Evolutionary conservation across 1,140 invertebrate species (phyloP), one percentile per base, ranked within the genome.

Genomic region (Tetragonula clypearis): DNA sequence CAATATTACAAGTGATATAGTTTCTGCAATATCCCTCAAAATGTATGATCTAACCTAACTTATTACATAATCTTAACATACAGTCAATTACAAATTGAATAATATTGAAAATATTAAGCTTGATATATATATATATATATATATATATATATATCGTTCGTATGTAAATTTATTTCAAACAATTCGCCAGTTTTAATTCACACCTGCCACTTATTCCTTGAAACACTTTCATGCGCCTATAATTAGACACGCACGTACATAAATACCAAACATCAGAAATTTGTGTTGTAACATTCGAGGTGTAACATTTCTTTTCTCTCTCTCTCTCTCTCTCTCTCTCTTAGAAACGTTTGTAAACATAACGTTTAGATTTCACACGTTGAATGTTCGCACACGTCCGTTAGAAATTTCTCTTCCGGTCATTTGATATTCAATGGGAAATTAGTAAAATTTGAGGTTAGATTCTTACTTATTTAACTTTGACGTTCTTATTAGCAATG

Each of bases 331-430:
- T n/a, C n/a, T n/a, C n/a, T 49, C 30, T 53, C 17, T 49, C 53
- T 53, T 23, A 26, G 53, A 76, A 76, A 82, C 73, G 62, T 82
- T 82, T 68, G 81, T 73, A 56, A 82, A 82, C 62, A 55, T 41
- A n/a, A 35, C n/a, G 73, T 76, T 74, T 66, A 41, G 53, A n/a
- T 4, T 82, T 65, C 41, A 21, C 15, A 30, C 49, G 26, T 82
- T 73, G 76, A 82, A 82, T 68, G 73, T 56, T 77, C 73, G 41
- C 73, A 82, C 62, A 82, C 62, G 60, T 77, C 49, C 49, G 72
- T 82, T 41, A 5, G 23, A 56, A 68, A 66, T 56, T 53, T 82
- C 56, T 23, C 60, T 82, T 82, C 53, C 73, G 60, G 73, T 82
- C n/a, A 21, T 19, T 66, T 77, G 26, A 56, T 49, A 77, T 68